These are phyloP conservation scores for Stomorhina lunata DNA, from an alignment of 2,888 invertebrate species.

Conservation along the genomic window DNA sequence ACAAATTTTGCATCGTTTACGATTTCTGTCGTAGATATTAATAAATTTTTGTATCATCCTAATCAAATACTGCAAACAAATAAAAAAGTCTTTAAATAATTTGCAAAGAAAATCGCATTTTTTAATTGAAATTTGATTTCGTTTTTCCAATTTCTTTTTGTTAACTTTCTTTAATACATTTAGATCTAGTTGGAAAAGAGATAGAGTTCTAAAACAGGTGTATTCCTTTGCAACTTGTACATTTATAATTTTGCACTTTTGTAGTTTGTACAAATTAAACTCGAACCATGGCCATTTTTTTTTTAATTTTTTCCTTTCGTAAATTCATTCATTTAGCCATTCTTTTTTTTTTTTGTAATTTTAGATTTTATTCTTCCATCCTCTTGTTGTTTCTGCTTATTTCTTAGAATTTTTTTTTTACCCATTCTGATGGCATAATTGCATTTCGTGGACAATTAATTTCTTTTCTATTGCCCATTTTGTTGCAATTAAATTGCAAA, in stretches of 20 bases:
- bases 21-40: no score
- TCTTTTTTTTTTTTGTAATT: constrained; percentile 62
- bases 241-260: constrained; percentile 18
- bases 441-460: constrained; percentile 81
- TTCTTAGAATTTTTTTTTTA: constrained; percentile 52
- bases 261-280: constrained; percentile 39
- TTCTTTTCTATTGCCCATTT: constrained; percentile 80
- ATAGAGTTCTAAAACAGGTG: constrained; percentile 7
- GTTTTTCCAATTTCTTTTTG: background rate
- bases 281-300: constrained; percentile 41
- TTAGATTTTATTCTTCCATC: constrained; percentile 53
- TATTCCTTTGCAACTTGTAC: constrained; percentile 34
- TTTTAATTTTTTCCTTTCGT: constrained; percentile 2
- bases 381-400: constrained; percentile 14
- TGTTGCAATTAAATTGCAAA: constrained; percentile 80
- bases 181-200: background rate
- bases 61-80: no score
- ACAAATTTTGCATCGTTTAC: no score
- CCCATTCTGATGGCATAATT: constrained; percentile 76
- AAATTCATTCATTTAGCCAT: constrained; percentile 45
- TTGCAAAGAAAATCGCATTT: constrained; percentile 27
- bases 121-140: constrained; percentile 29
- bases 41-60: no score
- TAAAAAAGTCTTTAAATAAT: background rate
- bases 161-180: background rate